phyloP scores from a whole-genome alignment of 2,797 vertebrate genomes.

The Siniperca scherzeri region DNA sequence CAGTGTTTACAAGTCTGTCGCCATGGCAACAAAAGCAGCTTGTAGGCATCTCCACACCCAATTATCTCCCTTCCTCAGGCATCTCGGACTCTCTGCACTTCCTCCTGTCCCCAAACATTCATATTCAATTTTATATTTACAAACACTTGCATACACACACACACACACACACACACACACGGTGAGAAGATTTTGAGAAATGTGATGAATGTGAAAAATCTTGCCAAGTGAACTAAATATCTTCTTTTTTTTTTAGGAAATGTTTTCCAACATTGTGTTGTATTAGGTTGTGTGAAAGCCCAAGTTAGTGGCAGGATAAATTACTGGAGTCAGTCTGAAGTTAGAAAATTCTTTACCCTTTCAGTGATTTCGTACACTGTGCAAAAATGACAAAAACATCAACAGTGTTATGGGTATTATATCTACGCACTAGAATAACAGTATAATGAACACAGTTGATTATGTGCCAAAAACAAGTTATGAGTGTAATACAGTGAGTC shows the following conservation, averaged over 20 bases:
- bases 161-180: constrained; percentile 19
- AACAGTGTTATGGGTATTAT: not conserved
- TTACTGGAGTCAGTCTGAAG: constrained; percentile 5
- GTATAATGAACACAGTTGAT: constrained; percentile 1
- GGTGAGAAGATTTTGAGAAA: constrained; percentile 39
- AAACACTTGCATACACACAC: constrained; percentile 22
- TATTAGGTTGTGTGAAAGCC: constrained; percentile 15
- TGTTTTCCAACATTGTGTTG: constrained; percentile 28
- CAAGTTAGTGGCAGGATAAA: not conserved
- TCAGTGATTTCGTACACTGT: not conserved
- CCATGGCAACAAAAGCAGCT: constrained; percentile 65
- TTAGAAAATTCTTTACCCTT: constrained; percentile 2
- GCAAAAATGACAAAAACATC: not conserved
- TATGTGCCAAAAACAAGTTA: not conserved
- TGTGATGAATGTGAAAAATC: constrained; percentile 23
- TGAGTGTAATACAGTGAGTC: not conserved
- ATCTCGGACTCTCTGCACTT: constrained; percentile 58
- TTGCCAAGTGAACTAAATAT: constrained; percentile 18
- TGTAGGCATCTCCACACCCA: constrained; percentile 60
- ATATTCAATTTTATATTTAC: constrained; percentile 28
- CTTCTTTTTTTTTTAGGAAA: constrained; percentile 13
- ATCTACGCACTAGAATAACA: not conserved
- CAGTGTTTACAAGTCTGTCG: constrained; percentile 71
- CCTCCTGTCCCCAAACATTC: constrained; percentile 53
- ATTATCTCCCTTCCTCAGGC: constrained; percentile 77